Evolutionary conservation across 1,140 invertebrate species (phyloP).

Genomic region (Neodiprion virginianus): DNA sequence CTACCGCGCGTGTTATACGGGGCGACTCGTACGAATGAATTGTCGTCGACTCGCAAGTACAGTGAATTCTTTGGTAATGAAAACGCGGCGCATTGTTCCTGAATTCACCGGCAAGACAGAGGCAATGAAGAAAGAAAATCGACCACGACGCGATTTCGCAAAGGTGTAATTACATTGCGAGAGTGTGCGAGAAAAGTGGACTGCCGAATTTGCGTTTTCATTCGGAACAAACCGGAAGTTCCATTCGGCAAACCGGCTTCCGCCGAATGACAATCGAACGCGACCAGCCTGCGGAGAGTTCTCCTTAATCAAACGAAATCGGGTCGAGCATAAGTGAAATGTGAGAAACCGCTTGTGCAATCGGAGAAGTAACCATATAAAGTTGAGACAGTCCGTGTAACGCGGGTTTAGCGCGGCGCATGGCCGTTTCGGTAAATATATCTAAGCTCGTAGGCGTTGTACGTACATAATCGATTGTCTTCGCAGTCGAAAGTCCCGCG

Average conservation of each 20-base stretch:
- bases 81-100: background rate
- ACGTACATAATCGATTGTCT: background rate
- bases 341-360: background rate
- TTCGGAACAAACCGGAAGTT: too few relatives aligned
- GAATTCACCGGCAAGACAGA: too few relatives aligned
- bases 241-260: too few relatives aligned
- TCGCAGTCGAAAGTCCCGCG: constrained; percentile 1
- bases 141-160: background rate
- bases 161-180: too few relatives aligned
- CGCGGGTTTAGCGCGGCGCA: background rate
- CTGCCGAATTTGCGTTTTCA: too few relatives aligned
- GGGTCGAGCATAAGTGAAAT: background rate
- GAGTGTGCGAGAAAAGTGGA: too few relatives aligned
- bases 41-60: background rate
- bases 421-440: background rate
- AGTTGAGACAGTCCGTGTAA: background rate
- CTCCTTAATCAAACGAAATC: too few relatives aligned
- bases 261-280: too few relatives aligned
- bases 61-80: background rate
- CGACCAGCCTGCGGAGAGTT: too few relatives aligned
- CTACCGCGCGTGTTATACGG: background rate
- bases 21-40: background rate
- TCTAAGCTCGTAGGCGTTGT: background rate
- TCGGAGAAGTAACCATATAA: background rate
- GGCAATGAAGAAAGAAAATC: background rate